These are phyloP conservation scores for Sternotherus odoratus DNA, from an alignment of 2,797 vertebrate species.

Conservation along the genomic window DNA sequence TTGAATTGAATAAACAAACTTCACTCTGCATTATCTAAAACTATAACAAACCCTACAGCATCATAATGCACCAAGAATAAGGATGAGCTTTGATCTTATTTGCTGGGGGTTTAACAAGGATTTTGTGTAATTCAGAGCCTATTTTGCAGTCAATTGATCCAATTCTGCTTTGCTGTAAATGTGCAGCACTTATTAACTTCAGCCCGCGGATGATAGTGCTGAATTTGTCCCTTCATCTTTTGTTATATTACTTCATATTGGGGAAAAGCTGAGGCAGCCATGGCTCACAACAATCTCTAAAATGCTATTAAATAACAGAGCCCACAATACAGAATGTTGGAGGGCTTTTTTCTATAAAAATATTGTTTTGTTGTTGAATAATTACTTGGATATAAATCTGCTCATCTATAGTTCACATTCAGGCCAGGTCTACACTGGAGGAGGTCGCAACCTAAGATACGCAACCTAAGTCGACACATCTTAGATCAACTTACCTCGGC, in stretches of 20 bases:
- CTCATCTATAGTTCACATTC: background rate
- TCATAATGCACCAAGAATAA: background rate
- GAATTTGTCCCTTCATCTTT: background rate
- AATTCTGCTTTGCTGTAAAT: background rate
- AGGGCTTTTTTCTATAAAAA: background rate
- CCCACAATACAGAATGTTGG: background rate
- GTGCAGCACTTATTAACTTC: background rate
- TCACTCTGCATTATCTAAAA: background rate
- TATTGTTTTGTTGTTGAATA: background rate
- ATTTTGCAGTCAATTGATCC: background rate
- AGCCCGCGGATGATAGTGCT: background rate
- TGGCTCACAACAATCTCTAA: no score
- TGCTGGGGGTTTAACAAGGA: background rate
- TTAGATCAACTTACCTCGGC: no score
- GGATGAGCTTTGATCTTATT: background rate
- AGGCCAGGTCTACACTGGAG: no score
- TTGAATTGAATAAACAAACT: background rate
- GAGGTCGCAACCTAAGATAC: no score
- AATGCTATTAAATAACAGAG: background rate
- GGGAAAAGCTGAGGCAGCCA: background rate
- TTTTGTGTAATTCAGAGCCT: background rate
- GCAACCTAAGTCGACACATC: no score
- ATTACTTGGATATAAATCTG: background rate
- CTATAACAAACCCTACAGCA: background rate
- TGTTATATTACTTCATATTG: background rate